A percentile compares a stretch with the other conserved stretches of the same genome.
Evolutionary conservation across 1,140 invertebrate genomes (phyloP).

Genomic region (Epicauta chinensis): DNA sequence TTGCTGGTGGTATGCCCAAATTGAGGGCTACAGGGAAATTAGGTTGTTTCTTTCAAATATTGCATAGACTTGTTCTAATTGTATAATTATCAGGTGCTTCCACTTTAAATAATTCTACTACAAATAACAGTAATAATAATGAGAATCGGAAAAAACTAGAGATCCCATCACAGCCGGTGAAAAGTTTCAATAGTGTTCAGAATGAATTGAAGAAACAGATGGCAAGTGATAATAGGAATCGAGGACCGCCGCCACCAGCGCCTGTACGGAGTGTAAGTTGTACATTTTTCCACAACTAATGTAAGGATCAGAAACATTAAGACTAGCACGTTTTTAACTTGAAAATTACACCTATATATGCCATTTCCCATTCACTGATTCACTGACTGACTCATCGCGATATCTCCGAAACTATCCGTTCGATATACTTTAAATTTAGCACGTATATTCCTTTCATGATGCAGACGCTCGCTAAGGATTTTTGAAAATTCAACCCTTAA

Average conservation of each 20-base stretch:
- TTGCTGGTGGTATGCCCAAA: slow-evolving; percentile 83
- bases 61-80: background rate
- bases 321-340: no score
- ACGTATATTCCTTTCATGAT: no score
- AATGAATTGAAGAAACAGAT: slow-evolving; percentile 38
- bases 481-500: no score
- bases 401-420: no score
- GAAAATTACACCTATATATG: no score
- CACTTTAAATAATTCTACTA: slow-evolving; percentile 3
- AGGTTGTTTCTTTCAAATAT: background rate
- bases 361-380: no score
- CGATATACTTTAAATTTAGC: no score
- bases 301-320: no score
- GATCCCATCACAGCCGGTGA: slow-evolving; percentile 6
- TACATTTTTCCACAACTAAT: no score
- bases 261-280: slow-evolving; percentile 26
- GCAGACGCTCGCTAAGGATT: no score
- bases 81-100: slow-evolving; percentile 2
- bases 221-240: slow-evolving; percentile 34
- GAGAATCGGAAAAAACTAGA: slow-evolving; percentile 12
- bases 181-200: slow-evolving; percentile 35
- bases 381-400: no score
- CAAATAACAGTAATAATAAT: slow-evolving; percentile 15
- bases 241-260: slow-evolving; percentile 35
- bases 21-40: slow-evolving; percentile 63